phyloP scores from a whole-genome alignment of 2,113 vertebrate species.

The Australoheros scitulus region DNA sequence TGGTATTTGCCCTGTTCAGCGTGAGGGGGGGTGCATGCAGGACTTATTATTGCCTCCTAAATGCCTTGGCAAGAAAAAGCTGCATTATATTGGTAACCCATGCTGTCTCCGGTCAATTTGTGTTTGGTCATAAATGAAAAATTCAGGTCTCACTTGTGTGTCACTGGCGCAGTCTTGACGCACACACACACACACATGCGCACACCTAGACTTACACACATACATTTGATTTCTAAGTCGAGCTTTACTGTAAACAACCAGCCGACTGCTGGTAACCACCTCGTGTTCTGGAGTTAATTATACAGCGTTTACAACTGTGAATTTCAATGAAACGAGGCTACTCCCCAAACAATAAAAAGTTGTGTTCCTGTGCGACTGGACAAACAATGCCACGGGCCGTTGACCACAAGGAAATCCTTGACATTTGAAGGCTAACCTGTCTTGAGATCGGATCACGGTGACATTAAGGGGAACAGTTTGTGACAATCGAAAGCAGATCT shows the following conservation, averaged over 20 bases:
- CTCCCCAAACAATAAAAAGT: constrained; percentile 63
- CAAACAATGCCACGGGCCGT: constrained; percentile 63
- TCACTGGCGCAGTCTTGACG: constrained; percentile 51
- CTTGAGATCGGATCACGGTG: constrained; percentile 54
- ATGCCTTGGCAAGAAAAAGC: constrained; percentile 60
- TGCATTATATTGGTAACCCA: constrained; percentile 67
- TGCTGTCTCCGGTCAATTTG: constrained; percentile 69
- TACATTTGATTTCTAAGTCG: constrained; percentile 62
- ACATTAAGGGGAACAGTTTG: constrained; percentile 33
- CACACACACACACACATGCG: constrained; percentile 9
- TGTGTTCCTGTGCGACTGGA: constrained; percentile 60
- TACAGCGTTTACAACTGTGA: constrained; percentile 72
- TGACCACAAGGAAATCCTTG: constrained; percentile 32
- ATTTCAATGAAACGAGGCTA: constrained; percentile 72
- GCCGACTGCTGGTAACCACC: constrained; percentile 70
- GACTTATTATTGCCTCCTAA: constrained; percentile 69
- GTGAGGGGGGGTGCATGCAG: constrained; percentile 41
- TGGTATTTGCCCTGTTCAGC: constrained; percentile 65
- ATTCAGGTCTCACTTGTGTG: constrained; percentile 63
- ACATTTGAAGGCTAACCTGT: constrained; percentile 52
- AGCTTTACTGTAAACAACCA: constrained; percentile 75
- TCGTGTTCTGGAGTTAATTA: constrained; percentile 79
- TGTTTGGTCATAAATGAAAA: constrained; percentile 71
- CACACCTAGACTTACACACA: constrained; percentile 1
- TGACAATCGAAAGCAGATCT: constrained; percentile 66